Conservation (phyloP, 2,797 vertebrate species). For the Zenarchopterus dispar region DNA sequence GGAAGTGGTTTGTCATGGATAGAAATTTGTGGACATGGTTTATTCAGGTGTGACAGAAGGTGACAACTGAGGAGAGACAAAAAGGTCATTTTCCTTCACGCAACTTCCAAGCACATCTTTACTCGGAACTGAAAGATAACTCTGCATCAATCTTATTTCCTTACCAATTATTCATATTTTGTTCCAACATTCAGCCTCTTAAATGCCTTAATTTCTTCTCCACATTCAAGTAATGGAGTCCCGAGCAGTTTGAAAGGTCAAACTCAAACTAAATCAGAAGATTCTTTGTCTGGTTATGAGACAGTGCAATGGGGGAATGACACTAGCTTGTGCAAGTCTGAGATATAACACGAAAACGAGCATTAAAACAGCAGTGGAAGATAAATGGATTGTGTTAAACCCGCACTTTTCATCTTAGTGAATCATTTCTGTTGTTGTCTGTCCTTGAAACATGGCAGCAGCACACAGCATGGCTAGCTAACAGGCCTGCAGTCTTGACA, state of each 20-base stretch:
- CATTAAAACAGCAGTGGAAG: slow-evolving; percentile 4
- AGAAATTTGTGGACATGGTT: slow-evolving; percentile 16
- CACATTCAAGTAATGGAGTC: not conserved
- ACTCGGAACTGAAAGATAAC: not conserved
- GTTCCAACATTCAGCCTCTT: slow-evolving; percentile 7
- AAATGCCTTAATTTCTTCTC: not conserved
- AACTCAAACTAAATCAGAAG: slow-evolving; percentile 47
- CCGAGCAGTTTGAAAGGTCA: slow-evolving; percentile 33
- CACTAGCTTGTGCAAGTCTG: slow-evolving; percentile 50
- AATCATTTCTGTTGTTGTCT: slow-evolving; percentile 15
- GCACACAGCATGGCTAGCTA: not conserved
- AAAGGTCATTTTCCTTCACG: slow-evolving; percentile 1
- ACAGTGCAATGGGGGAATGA: slow-evolving; percentile 53
- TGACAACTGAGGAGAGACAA: not conserved
- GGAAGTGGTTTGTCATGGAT: slow-evolving; percentile 19
- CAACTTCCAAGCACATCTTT: not conserved
- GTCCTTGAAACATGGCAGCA: slow-evolving; percentile 4
- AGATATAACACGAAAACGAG: slow-evolving; percentile 40
- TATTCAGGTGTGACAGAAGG: slow-evolving; percentile 48
- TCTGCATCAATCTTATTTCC: not conserved
- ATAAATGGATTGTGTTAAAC: slow-evolving; percentile 25
- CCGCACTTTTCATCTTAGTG: slow-evolving; percentile 22
- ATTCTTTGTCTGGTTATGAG: slow-evolving; percentile 52
- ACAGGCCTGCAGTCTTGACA: slow-evolving; percentile 3
- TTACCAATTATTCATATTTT: not conserved